Base-by-base conservation (phyloP, 2,888 invertebrate genomes). In the Baronia brevicornis region DNA sequence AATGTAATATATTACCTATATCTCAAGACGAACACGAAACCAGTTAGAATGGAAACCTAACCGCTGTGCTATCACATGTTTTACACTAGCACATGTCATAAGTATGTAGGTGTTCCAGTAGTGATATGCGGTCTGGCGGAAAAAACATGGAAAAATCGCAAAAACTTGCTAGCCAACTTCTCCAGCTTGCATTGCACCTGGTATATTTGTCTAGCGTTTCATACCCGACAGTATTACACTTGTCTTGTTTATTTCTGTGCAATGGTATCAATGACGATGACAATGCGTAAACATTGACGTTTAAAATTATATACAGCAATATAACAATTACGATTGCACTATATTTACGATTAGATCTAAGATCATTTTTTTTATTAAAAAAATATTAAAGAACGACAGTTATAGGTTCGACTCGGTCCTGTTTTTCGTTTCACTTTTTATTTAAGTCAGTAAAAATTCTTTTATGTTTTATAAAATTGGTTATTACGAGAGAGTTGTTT, bases 121-220 rank as follows among this genome's bases (percentile, higher is more conserved):
- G 38, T 38, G 36, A 39, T 41, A 40, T 38, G 40, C 38, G 22
- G 40, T 39, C 32, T 36, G 22, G 18, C 15, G 21, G 38, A 51
- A 54, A 51, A 54, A 54, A 49, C 33, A 36, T 27, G 46, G 50
- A 51, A 60, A 54, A 51, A 33, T 27, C 34, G 48, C 37, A 50
- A 51, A 50, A 51, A 58, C 48, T 35, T 5, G 46, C 29, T 30
- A 35, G 8, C 37, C 34, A 28, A 44, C 44, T 34, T n/a, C n/a
- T n/a, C n/a, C n/a, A 40, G 44, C 40, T 33, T 41, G 37, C 29
- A 25, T 20, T 23, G 21, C 45, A 45, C 47, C 39, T 43, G 44
- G 33, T 34, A 26, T 33, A 17, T 29, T 20, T n/a, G 24, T 28
- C 30, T 38, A 34, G 39, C 38, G 32, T 30, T 28, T 33, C 28